phyloP scores from a whole-genome alignment of 2,113 vertebrate genomes.

The Ptyas mucosa region DNA sequence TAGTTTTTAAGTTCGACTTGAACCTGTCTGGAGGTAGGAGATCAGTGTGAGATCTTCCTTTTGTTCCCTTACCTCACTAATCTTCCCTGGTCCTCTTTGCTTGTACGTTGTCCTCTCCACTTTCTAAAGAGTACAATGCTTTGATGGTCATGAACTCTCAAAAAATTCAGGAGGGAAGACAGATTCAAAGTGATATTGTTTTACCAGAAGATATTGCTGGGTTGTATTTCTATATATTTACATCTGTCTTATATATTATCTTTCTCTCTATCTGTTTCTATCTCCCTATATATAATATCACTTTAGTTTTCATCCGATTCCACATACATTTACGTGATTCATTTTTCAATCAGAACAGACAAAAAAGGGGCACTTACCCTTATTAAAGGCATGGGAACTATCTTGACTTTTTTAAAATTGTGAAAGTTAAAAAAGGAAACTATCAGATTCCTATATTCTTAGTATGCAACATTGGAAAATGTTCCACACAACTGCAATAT shows the following conservation, averaged over 20 bases:
- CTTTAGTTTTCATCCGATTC: background rate
- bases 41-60: background rate
- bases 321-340: background rate
- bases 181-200: background rate
- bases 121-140: background rate
- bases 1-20: background rate
- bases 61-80: background rate
- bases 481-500: background rate
- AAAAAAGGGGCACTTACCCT: background rate
- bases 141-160: background rate
- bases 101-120: background rate
- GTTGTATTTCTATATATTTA: background rate
- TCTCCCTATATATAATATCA: background rate
- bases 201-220: background rate
- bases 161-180: background rate
- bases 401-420: background rate
- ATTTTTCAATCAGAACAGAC: background rate
- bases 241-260: background rate
- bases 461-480: background rate
- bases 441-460: background rate
- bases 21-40: background rate
- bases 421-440: background rate
- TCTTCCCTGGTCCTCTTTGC: background rate
- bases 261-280: background rate
- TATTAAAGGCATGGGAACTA: background rate